Conservation (phyloP, 1,140 invertebrate species). For the Drosophila prosaltans region DNA sequence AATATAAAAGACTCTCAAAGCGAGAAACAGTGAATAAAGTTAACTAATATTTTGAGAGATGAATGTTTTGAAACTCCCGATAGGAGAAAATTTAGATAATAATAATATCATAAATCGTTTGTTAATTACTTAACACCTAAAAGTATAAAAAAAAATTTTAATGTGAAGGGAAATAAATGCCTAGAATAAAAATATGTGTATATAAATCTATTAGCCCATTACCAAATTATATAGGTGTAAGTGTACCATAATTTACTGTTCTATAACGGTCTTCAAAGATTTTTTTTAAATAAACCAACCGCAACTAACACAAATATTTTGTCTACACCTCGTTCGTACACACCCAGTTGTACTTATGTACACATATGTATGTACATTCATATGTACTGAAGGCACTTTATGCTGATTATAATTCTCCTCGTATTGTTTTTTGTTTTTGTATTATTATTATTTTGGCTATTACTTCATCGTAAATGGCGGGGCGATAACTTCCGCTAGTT, state of each 20-base stretch:
- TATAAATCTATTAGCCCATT: conserved; percentile 64
- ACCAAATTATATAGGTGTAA: conserved; percentile 58
- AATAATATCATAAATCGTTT: background rate
- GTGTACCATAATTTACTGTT: conserved; percentile 17
- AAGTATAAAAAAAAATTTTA: background rate
- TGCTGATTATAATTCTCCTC: conserved; percentile 52
- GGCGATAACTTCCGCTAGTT: conserved; percentile 60
- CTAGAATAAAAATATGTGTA: background rate
- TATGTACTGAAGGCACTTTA: conserved; percentile 28
- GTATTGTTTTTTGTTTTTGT: conserved; percentile 23
- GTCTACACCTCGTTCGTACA: conserved; percentile 24
- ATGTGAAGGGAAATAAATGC: background rate
- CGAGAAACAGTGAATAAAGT: background rate
- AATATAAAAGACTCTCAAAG: background rate
- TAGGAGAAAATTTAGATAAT: no score
- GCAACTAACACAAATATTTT: conserved; percentile 1
- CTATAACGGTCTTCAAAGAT: no score
- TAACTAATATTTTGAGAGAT: background rate
- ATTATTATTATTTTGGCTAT: conserved; percentile 63
- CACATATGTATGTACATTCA: background rate
- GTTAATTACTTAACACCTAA: background rate
- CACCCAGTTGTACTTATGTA: no score
- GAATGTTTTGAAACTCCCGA: no score
- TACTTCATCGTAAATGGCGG: conserved; percentile 61
- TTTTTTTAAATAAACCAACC: background rate